phyloP scores from a whole-genome alignment of 1,140 invertebrate species.

The Atta texana region DNA sequence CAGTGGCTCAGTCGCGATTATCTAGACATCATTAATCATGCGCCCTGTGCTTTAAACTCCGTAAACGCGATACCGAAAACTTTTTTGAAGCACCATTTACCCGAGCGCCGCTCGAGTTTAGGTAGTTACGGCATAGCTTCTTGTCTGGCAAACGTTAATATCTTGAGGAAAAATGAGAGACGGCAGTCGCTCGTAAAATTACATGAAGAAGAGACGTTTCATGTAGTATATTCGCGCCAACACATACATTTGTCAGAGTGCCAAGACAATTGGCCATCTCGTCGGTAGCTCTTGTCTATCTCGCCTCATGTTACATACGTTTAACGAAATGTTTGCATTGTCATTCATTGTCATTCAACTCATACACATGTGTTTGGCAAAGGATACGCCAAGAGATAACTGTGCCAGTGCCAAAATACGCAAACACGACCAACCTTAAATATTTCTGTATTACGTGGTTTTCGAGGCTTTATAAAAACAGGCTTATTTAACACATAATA shows the following conservation, averaged over 20 bases:
- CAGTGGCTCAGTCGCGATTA: constrained; percentile 79
- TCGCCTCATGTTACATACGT: neutral
- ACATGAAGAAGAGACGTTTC: neutral
- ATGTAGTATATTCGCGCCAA: neutral
- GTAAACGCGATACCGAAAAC: constrained; percentile 65
- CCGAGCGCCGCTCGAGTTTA: constrained; percentile 40
- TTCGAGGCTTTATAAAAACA: neutral
- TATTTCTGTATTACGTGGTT: neutral
- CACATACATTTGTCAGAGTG: constrained; percentile 13
- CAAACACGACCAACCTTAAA: neutral
- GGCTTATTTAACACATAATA: neutral
- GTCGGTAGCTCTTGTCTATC: neutral
- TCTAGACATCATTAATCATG: constrained; percentile 81
- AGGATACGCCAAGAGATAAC: neutral
- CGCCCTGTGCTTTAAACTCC: constrained; percentile 73
- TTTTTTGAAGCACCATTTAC: constrained; percentile 72
- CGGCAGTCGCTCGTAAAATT: constrained; percentile 19
- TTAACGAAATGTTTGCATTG: constrained; percentile 4
- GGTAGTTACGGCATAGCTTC: constrained; percentile 33
- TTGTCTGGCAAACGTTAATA: constrained; percentile 35
- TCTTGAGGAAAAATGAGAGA: constrained; percentile 23
- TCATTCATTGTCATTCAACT: neutral
- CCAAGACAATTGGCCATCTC: neutral
- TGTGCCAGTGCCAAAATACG: constrained; percentile 6
- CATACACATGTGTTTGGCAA: neutral